These are phyloP conservation scores for Catharus ustulatus DNA, from an alignment of 2,797 vertebrate genomes.

Conservation along the genomic window DNA sequence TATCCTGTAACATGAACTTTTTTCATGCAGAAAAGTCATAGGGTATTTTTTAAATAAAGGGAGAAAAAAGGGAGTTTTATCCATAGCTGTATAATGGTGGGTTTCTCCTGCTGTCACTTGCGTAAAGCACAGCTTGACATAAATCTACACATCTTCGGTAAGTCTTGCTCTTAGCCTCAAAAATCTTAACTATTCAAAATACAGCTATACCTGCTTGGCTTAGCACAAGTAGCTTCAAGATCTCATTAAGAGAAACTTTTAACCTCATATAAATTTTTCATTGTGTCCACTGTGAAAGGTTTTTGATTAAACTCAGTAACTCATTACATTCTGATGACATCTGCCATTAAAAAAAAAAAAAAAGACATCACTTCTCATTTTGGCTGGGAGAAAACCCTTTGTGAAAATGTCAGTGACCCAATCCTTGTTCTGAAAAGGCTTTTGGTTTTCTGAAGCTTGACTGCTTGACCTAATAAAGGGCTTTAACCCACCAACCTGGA, in stretches of 20 bases:
- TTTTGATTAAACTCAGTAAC: constrained; percentile 36
- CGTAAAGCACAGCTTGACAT: neutral
- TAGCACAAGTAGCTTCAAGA: neutral
- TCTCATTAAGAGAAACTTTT: neutral
- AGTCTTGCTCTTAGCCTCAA: neutral
- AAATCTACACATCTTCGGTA: neutral
- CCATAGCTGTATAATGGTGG: neutral
- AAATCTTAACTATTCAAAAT: constrained; percentile 7
- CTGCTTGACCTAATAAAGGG: neutral
- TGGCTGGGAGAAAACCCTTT: neutral
- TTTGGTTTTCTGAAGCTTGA: constrained; percentile 19
- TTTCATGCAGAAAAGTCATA: neutral
- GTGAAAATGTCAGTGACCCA: neutral
- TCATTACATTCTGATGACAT: constrained; percentile 1
- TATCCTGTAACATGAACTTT: neutral
- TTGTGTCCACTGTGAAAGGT: neutral
- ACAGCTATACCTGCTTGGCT: neutral
- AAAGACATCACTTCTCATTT: neutral
- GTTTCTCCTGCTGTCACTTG: neutral
- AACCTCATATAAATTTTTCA: constrained; percentile 2
- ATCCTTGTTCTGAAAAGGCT: neutral
- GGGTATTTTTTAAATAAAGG: neutral
- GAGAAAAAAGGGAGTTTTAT: neutral
- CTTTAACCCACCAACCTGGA: neutral
- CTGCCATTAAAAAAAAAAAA: neutral